Percentiles rank a stretch among this genome's conserved stretches.
phyloP scores from a whole-genome alignment of 2,888 invertebrate genomes.

The Elysia crispata region DNA sequence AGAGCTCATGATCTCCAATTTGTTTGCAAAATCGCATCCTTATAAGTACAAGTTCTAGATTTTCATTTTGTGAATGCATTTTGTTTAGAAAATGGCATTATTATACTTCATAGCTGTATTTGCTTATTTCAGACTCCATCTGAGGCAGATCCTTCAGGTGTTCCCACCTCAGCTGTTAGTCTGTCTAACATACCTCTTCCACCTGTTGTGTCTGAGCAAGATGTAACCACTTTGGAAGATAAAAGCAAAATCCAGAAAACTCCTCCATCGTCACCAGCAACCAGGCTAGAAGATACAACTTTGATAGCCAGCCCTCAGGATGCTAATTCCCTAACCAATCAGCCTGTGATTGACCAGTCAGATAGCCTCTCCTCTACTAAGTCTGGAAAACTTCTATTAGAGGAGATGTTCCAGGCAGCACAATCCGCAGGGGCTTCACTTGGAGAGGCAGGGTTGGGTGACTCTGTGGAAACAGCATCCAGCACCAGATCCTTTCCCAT shows the following conservation, averaged over 20 bases:
- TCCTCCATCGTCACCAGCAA: too few species aligned
- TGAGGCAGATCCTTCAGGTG: too few species aligned
- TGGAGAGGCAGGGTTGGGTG: not conserved
- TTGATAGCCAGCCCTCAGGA: not conserved
- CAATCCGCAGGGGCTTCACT: not conserved
- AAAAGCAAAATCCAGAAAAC: too few species aligned
- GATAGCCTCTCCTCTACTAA: too few species aligned
- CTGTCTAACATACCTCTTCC: slow-evolving; percentile 66
- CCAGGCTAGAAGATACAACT: slow-evolving; percentile 55
- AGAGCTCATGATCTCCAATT: too few species aligned
- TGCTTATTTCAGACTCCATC: too few species aligned
- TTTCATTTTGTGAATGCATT: too few species aligned
- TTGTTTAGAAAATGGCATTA: too few species aligned
- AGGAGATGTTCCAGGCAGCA: slow-evolving; percentile 40
- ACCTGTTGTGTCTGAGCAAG: slow-evolving; percentile 67
- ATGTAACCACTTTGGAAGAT: slow-evolving; percentile 41
- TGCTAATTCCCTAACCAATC: not conserved
- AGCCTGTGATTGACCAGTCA: slow-evolving; percentile 17
- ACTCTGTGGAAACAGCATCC: slow-evolving; percentile 29
- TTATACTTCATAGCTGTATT: too few species aligned
- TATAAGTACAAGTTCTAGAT: too few species aligned
- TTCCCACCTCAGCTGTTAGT: slow-evolving; percentile 1
- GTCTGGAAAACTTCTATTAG: slow-evolving; percentile 13
- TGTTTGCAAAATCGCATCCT: too few species aligned
- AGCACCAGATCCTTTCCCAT: slow-evolving; percentile 42